These are phyloP conservation scores for Palaemon carinicauda DNA, from an alignment of 1,140 invertebrate genomes.

Conservation along the genomic window DNA sequence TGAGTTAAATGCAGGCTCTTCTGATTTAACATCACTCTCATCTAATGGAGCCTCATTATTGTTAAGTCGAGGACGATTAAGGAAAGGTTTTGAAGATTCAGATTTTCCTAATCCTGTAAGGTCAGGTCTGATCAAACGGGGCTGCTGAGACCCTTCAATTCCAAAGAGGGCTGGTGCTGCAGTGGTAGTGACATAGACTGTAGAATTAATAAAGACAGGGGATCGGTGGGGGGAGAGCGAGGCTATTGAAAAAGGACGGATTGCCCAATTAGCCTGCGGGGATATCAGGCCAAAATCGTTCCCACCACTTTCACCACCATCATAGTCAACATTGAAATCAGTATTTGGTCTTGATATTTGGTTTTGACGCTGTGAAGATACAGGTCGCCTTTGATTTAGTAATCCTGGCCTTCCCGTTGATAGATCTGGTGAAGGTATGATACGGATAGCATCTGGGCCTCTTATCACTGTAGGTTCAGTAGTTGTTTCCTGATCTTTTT, in stretches of 20 bases:
- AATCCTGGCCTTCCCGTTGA: background rate
- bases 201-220: slow-evolving; percentile 41
- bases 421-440: background rate
- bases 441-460: background rate
- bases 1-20: too few species aligned
- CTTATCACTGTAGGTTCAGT: background rate
- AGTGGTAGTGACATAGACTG: slow-evolving; percentile 42
- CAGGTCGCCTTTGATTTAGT: too few species aligned
- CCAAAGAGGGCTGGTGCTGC: slow-evolving; percentile 15
- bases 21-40: too few species aligned
- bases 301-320: background rate
- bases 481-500: too few species aligned
- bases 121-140: slow-evolving; percentile 3
- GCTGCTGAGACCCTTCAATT: too few species aligned
- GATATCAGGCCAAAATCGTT: background rate
- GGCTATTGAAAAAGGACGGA: background rate
- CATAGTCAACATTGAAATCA: too few species aligned
- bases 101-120: background rate
- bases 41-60: too few species aligned
- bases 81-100: background rate
- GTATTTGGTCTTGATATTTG: too few species aligned
- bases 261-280: background rate
- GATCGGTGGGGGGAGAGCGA: slow-evolving; percentile 11
- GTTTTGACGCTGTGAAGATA: too few species aligned
- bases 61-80: too few species aligned